Base-by-base conservation (phyloP, 1,140 invertebrate genomes). In the Cotesia vestalis region DNA sequence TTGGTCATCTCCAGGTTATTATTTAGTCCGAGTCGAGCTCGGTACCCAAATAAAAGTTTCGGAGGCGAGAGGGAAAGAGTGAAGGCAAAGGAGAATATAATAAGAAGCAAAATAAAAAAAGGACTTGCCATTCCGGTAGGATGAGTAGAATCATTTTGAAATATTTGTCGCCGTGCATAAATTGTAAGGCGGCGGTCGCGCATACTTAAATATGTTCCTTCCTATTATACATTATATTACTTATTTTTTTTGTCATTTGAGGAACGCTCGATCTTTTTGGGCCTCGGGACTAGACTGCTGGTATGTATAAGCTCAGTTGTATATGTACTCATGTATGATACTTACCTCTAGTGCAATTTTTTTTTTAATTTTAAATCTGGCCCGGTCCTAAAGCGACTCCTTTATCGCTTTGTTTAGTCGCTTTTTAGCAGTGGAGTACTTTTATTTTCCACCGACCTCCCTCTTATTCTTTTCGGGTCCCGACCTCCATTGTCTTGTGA, bases 131-230 rank as follows among this genome's bases (percentile, higher is more conserved):
- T 14, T 9, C 36, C 6, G 12, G 71, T 40, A 69, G 60, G 20
- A 67, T 17, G 64, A 73, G 72, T 62, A 69, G 73, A 79, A 78
- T 76, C 79, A 85, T 84, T 85, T 85, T 84, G 83, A 85, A 85
- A 85, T 85, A 85, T 85, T 85, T 85, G 80, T 85, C 83, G 83
- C 83, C 81, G 72, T 62, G 78, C 83, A 85, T 86, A 86, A 85
- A 85, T 85, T 84, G 80, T 80, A 77, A 79, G 79, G 77, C 81
- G 77, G 83, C 76, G 77, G 78, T 78, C 78, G 78, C 80, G 83
- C 83, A 86, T 85, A 82, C 81, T 86, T 86, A 86, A 86, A 86
- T 86, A 86, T 84, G 79, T 81, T 77, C 79, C 77, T 66, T 61
- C 5, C 12, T 64, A 66, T 73, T 67, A 40, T 67, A 14, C 52